These are phyloP conservation scores for Arctocebus calabarensis DNA, from an alignment of 2,797 vertebrate genomes.

Conservation along the genomic window DNA sequence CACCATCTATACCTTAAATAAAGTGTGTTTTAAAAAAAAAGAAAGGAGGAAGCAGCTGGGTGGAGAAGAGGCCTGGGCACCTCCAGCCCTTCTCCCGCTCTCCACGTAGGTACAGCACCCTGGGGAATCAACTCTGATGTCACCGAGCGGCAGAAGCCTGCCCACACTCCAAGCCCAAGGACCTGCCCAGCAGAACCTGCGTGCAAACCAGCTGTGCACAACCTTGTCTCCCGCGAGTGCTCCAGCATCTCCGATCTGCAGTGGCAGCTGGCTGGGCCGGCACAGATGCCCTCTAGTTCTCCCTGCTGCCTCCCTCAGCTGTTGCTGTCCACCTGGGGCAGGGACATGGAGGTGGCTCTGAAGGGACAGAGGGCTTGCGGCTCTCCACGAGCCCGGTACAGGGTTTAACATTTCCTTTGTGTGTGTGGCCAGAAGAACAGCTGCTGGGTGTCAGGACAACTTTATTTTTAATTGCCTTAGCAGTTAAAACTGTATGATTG, in stretches of 20 bases:
- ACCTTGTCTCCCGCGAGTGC: rapidly evolving
- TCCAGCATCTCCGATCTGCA: rapidly evolving
- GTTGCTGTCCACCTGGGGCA: rapidly evolving
- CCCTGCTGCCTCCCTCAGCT: rapidly evolving
- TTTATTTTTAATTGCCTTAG: too few species aligned
- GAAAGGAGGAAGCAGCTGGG: background rate
- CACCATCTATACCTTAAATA: background rate
- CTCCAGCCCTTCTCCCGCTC: rapidly evolving
- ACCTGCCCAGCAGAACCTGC: slow-evolving; percentile 28
- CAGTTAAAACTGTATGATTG: too few species aligned
- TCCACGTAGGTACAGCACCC: rapidly evolving
- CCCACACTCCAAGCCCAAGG: background rate
- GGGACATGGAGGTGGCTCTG: rapidly evolving
- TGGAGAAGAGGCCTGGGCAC: background rate
- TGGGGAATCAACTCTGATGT: rapidly evolving
- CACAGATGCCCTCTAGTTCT: too few species aligned
- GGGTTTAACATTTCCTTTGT: background rate
- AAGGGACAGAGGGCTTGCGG: too few species aligned
- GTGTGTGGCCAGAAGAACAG: too few species aligned
- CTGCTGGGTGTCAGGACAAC: too few species aligned
- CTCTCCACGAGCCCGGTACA: background rate
- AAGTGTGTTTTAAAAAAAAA: background rate
- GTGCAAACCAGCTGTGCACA: background rate
- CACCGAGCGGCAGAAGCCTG: rapidly evolving
- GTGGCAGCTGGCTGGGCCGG: background rate